Percentiles rank a stretch among this genome's conserved stretches.
These are phyloP conservation scores for Lordiphosa clarofinis DNA, from an alignment of 1,140 invertebrate genomes.

Conservation along the genomic window DNA sequence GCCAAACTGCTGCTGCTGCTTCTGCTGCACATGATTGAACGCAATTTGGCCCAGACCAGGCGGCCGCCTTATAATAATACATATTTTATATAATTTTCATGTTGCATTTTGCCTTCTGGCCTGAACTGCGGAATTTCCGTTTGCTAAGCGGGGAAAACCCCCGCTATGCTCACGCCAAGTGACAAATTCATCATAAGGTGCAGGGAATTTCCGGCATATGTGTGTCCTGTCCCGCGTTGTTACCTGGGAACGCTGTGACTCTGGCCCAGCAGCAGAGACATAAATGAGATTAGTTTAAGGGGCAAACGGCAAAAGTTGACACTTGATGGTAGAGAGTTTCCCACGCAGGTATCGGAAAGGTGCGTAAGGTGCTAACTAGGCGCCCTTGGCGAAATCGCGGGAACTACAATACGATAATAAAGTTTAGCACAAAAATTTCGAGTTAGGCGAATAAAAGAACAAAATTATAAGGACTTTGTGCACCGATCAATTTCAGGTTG, in stretches of 20 bases:
- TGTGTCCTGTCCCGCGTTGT: slow-evolving; percentile 22
- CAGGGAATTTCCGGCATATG: slow-evolving; percentile 68
- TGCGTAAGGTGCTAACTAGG: too few relatives aligned
- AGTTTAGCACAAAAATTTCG: too few relatives aligned
- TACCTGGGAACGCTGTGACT: slow-evolving; percentile 25
- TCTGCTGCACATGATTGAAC: slow-evolving; percentile 43
- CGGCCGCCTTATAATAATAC: slow-evolving; percentile 44
- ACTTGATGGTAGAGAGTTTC: slow-evolving; percentile 33
- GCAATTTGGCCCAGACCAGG: slow-evolving; percentile 47
- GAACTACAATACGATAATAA: too few relatives aligned
- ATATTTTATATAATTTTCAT: slow-evolving; percentile 39
- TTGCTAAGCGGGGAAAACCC: slow-evolving; percentile 43
- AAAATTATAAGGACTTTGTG: too few relatives aligned
- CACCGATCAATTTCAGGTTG: too few relatives aligned
- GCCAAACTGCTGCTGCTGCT: slow-evolving; percentile 27
- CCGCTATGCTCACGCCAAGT: slow-evolving; percentile 58
- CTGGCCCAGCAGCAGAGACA: background rate
- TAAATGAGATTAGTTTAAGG: slow-evolving; percentile 35
- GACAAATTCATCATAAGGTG: slow-evolving; percentile 65
- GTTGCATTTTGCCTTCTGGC: slow-evolving; percentile 13
- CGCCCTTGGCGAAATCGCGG: too few relatives aligned
- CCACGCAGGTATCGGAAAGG: slow-evolving; percentile 46
- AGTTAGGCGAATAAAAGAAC: too few relatives aligned
- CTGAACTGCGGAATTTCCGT: slow-evolving; percentile 51
- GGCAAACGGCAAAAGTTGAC: slow-evolving; percentile 5